Conservation (phyloP, 1,140 invertebrate species). For the Nephila pilipes region DNA sequence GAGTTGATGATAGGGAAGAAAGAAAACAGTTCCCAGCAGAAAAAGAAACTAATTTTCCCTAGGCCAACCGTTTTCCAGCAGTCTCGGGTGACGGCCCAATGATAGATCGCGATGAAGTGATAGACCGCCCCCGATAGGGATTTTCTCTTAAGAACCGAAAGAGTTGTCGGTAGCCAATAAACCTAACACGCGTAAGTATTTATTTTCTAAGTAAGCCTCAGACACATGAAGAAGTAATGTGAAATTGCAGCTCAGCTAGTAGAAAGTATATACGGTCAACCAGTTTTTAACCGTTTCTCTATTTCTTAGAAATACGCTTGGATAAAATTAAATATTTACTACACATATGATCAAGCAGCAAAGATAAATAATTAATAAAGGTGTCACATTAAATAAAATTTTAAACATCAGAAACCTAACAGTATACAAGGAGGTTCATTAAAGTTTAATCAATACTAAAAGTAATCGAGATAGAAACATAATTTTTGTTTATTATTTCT, state of each 20-base stretch:
- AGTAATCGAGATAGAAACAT: too few species aligned
- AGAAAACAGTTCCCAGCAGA: slow-evolving; percentile 54
- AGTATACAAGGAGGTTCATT: too few species aligned
- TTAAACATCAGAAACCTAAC: too few species aligned
- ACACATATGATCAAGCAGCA: too few species aligned
- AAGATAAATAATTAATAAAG: too few species aligned
- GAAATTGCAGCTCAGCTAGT: background rate
- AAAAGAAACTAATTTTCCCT: slow-evolving; percentile 75
- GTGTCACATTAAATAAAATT: too few species aligned
- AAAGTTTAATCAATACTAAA: too few species aligned
- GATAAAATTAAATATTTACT: too few species aligned
- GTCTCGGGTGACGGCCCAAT: slow-evolving; percentile 60
- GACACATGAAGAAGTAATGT: background rate
- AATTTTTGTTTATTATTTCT: too few species aligned
- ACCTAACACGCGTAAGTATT: slow-evolving; percentile 49
- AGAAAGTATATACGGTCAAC: background rate
- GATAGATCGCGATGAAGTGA: slow-evolving; percentile 67
- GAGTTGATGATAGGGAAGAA: slow-evolving; percentile 74
- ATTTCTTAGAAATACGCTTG: too few species aligned
- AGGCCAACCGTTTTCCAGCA: slow-evolving; percentile 70
- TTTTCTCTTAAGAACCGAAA: slow-evolving; percentile 34
- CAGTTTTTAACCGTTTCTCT: too few species aligned
- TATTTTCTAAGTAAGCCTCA: background rate
- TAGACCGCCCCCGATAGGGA: slow-evolving; percentile 26
- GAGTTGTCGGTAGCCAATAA: slow-evolving; percentile 55